Conservation (phyloP, 2,113 vertebrate species). For the Gallinago paraguaiae region DNA sequence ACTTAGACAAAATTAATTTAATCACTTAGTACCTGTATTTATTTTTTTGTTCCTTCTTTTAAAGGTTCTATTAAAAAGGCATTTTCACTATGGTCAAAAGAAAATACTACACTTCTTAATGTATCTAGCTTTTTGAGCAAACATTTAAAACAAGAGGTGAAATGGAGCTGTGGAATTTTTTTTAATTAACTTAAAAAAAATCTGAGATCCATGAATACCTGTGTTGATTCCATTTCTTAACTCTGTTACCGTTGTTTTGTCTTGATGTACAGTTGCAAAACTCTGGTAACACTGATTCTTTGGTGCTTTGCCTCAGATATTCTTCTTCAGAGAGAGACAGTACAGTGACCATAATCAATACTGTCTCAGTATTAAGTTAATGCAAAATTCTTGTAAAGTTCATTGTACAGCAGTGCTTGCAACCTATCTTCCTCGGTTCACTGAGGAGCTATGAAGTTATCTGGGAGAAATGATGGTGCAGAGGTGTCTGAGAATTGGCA, state of each 20-base stretch:
- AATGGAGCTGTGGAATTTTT: background rate
- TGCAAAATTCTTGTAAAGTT: background rate
- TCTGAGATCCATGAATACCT: background rate
- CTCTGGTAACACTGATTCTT: background rate
- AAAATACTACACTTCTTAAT: background rate
- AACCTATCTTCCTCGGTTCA: background rate
- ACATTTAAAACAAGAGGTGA: background rate
- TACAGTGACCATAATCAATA: background rate
- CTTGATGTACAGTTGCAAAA: background rate
- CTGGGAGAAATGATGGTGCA: background rate
- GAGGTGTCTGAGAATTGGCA: background rate
- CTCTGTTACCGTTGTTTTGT: background rate
- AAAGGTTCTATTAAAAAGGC: background rate
- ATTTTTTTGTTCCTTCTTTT: background rate
- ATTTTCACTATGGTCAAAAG: background rate
- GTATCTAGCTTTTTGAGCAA: background rate
- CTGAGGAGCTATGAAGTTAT: background rate
- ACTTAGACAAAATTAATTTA: background rate
- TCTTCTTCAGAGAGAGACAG: background rate
- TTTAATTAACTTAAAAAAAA: background rate
- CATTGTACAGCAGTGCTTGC: background rate
- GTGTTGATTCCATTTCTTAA: background rate
- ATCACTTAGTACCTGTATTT: accelerated
- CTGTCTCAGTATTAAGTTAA: background rate
- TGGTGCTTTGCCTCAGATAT: background rate